Evolutionary conservation across 2,888 invertebrate species (phyloP).

Genomic region (Cataglyphis albicans): DNA sequence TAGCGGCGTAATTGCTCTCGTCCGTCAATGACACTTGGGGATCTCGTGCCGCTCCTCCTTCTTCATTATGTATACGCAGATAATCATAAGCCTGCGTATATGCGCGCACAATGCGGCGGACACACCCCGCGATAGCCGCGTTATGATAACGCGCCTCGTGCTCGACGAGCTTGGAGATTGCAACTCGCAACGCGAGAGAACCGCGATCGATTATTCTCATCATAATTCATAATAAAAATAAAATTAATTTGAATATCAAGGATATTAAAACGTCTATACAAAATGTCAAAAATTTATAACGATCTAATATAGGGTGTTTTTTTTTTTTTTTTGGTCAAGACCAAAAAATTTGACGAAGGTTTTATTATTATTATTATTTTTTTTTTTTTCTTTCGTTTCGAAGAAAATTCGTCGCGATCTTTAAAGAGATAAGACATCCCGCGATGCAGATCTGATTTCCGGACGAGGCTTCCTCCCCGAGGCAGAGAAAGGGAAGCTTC

Average conservation of each 20-base stretch:
- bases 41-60: conserved; percentile 59
- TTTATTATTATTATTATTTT: no score
- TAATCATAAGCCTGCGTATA: conserved; percentile 16
- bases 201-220: background rate
- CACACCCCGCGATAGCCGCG: conserved; percentile 12
- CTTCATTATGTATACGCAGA: conserved; percentile 44
- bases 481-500: conserved; percentile 42
- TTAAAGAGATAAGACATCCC: background rate
- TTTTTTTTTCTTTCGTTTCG: background rate
- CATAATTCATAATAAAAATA: background rate
- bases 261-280: background rate
- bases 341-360: no score
- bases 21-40: conserved; percentile 66
- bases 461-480: conserved; percentile 23
- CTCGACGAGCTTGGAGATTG: background rate
- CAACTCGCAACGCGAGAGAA: background rate
- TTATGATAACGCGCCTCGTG: background rate
- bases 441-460: conserved; percentile 28
- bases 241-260: background rate
- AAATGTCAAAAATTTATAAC: no score
- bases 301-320: no score
- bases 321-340: no score
- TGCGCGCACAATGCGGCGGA: conserved; percentile 9
- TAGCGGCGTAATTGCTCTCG: conserved; percentile 68
- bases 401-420: background rate